Percentiles rank a stretch among this genome's conserved stretches.
Evolutionary conservation across 2,797 vertebrate species (phyloP).

Genomic region (Arctocebus calabarensis): DNA sequence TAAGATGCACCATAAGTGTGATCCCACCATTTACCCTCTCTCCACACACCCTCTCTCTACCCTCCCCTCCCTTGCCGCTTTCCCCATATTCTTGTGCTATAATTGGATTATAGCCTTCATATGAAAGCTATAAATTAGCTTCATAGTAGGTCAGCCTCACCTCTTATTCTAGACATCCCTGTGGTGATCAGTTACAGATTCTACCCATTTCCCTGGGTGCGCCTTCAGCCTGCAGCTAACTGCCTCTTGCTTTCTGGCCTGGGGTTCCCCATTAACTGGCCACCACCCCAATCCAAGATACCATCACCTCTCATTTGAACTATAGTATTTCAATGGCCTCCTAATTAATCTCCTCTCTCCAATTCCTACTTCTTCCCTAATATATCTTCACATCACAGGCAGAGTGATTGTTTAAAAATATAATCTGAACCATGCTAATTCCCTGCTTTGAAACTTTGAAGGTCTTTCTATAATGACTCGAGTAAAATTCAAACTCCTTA

Average conservation of each 20-base stretch:
- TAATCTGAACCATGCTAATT: background rate
- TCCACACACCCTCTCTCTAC: too few relatives aligned
- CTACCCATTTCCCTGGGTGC: background rate
- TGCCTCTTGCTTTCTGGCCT: background rate
- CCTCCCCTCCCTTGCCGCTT: too few relatives aligned
- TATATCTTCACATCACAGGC: background rate
- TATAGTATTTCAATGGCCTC: background rate
- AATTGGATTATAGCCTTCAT: too few relatives aligned
- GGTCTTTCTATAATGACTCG: background rate
- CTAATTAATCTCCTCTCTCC: background rate
- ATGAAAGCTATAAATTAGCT: too few relatives aligned
- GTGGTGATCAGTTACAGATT: background rate
- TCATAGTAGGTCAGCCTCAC: background rate
- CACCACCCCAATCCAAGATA: background rate
- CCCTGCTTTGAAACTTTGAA: background rate
- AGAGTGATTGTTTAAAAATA: background rate
- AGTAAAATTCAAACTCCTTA: background rate
- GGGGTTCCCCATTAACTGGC: background rate
- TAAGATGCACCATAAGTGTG: too few relatives aligned
- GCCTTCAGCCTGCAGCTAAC: background rate
- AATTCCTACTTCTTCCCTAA: background rate
- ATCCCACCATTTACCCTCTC: too few relatives aligned
- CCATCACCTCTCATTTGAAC: background rate
- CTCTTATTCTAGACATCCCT: background rate
- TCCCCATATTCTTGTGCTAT: too few relatives aligned